Evolutionary conservation across 53 echinoderm and acorn worm species (phyloP), one percentile per base, ranked within the genome.

Genomic region (Echinometra lucunter): DNA sequence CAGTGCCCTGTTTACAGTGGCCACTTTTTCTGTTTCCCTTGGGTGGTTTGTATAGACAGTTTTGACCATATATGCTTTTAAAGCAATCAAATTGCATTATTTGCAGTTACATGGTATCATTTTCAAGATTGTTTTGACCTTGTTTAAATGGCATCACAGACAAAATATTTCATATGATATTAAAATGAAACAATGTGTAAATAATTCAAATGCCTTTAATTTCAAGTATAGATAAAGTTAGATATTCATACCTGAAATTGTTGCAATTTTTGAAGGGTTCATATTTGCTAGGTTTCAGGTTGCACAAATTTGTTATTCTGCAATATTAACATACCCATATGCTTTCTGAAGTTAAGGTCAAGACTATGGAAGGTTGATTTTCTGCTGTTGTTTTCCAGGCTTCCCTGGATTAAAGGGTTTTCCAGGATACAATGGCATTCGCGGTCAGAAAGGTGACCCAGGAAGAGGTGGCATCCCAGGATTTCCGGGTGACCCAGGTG

Each of bases 361-460:
- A 53, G 9, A 53, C 13, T 53, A 30, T 44, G 18, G 6, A 23
- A 17, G 15, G 27, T 8, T 49, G 19, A 58, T 18, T 49, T 89
- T 37, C 21, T 57, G 32, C 11, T 8, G 25, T 47, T 69, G 0
- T 70, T 42, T 69, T 47, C 44, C 32, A 60, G 95, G 95, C 23
- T n/a, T 40, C 12, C 1, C 56, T 9, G 95, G 95, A 34, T 44
- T 74, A 32, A 93, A 93, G 23, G 97, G 97, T 15, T 95, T 96
- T 69, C 32, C 34, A 57, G 97, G 97, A 32, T 91, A 75, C 74
- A 66, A 94, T 66, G 97, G 97, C 28, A 80, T 89, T 15, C 57
- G 81, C 1, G 97, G 97, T 11, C 88, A 70, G 38, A 53, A 75
- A 10, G 97, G 96, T 37, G 57, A 60, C 32, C 28, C 74, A 2